A percentile compares a stretch with the other conserved stretches of the same genome.
Evolutionary conservation across 1,140 invertebrate genomes (phyloP).

Genomic region (Penaeus japonicus): DNA sequence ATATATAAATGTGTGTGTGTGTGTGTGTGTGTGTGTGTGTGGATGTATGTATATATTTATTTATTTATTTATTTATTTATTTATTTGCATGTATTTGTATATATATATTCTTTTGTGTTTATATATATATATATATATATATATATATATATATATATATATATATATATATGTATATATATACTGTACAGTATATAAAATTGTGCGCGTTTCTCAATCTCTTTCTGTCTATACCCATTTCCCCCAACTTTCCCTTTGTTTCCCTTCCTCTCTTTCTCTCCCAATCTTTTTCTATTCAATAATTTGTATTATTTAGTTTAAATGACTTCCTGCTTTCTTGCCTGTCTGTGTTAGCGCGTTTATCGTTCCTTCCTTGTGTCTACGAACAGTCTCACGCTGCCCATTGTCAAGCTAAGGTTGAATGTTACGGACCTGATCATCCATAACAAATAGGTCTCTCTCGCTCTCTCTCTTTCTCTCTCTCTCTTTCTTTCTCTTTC

Average conservation of each 20-base stretch:
- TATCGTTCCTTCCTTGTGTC: too few relatives aligned
- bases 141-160: conserved; percentile 6
- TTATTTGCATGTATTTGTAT: not conserved
- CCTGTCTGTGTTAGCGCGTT: too few relatives aligned
- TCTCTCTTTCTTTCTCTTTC: not conserved
- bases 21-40: not conserved
- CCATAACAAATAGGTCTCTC: not conserved
- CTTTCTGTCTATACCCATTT: not conserved
- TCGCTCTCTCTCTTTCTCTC: not conserved
- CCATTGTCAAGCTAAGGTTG: too few relatives aligned
- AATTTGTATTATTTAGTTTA: not conserved
- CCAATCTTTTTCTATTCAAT: not conserved
- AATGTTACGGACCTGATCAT: not conserved
- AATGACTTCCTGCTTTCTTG: not conserved
- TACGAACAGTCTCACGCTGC: too few relatives aligned
- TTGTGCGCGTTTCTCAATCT: not conserved
- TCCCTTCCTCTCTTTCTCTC: not conserved
- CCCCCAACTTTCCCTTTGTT: too few relatives aligned
- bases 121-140: not conserved
- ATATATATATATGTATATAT: conserved; percentile 1
- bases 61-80: not conserved
- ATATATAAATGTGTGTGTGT: not conserved
- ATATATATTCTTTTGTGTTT: not conserved
- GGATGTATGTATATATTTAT: not conserved
- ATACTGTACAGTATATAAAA: not conserved